A percentile compares a stretch with the other conserved stretches of the same genome.
These are phyloP conservation scores for Hycleus cichorii DNA, from an alignment of 1,140 invertebrate genomes.

Conservation along the genomic window DNA sequence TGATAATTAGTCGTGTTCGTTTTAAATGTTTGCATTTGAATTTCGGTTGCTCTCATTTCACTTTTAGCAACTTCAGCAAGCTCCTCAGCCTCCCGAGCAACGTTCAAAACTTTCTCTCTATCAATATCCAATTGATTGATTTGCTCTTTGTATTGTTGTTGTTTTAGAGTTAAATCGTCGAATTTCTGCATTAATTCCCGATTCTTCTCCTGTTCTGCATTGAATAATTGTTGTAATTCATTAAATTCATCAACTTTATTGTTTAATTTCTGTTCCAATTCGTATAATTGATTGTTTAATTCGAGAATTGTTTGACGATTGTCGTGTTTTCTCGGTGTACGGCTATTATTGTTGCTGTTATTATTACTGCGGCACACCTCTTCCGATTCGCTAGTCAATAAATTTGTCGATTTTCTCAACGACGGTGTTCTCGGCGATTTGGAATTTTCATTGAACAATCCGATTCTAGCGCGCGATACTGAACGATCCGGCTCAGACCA, in stretches of 20 bases:
- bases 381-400: constrained; percentile 23
- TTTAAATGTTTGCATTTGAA: constrained; percentile 28
- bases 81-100: constrained; percentile 18
- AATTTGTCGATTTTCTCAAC: constrained; percentile 16
- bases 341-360: background rate
- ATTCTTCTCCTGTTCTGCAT: constrained; percentile 4
- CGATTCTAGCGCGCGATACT: constrained; percentile 70
- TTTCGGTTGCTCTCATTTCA: constrained; percentile 38
- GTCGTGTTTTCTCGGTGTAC: constrained; percentile 3
- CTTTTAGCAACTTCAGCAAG: constrained; percentile 32
- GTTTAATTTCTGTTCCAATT: constrained; percentile 26
- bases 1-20: constrained; percentile 16
- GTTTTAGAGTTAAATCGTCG: constrained; percentile 13
- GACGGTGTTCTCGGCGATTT: constrained; percentile 16
- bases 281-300: constrained; percentile 25
- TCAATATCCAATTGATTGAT: constrained; percentile 33
- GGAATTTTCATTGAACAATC: constrained; percentile 45
- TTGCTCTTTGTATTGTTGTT: constrained; percentile 10
- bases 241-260: constrained; percentile 12
- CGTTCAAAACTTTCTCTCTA: constrained; percentile 33
- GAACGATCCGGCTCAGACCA: constrained; percentile 79
- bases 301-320: constrained; percentile 21
- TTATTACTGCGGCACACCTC: background rate
- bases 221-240: background rate
- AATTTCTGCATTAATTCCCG: constrained; percentile 12